phyloP scores from a whole-genome alignment of 2,888 invertebrate genomes.

The Rhaphigaster nebulosa region DNA sequence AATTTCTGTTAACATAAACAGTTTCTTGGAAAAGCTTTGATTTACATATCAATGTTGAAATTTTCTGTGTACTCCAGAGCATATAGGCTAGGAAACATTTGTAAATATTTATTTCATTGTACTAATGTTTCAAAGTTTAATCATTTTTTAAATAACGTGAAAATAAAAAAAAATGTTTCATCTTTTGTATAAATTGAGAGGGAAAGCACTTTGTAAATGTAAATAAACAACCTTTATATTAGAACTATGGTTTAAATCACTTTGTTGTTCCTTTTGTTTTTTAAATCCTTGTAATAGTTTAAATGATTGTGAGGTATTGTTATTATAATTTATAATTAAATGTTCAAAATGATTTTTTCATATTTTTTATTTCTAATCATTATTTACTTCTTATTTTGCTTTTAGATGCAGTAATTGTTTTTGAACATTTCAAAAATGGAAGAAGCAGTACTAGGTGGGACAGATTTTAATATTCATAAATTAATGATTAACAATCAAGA shows the following conservation, averaged over 20 bases:
- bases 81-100: slow-evolving; percentile 38
- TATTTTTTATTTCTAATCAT: neutral
- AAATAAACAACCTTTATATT: neutral
- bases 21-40: neutral
- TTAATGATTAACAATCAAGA: slow-evolving; percentile 53
- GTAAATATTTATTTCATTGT: neutral
- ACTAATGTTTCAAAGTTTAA: neutral
- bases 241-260: neutral
- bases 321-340: neutral
- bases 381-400: neutral
- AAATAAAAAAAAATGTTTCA: neutral
- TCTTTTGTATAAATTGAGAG: neutral
- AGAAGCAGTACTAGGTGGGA: slow-evolving; percentile 23
- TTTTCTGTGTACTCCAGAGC: slow-evolving; percentile 8
- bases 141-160: neutral
- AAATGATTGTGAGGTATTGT: neutral
- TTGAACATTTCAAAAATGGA: neutral
- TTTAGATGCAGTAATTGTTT: slow-evolving; percentile 9
- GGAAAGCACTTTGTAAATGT: neutral
- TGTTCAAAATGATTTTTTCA: neutral
- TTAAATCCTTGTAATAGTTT: neutral
- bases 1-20: neutral
- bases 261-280: neutral
- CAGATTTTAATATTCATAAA: slow-evolving; percentile 54
- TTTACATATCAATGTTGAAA: slow-evolving; percentile 28